These are phyloP conservation scores for Chrysomallon squamiferum DNA, from an alignment of 1,140 invertebrate genomes.

Conservation along the genomic window DNA sequence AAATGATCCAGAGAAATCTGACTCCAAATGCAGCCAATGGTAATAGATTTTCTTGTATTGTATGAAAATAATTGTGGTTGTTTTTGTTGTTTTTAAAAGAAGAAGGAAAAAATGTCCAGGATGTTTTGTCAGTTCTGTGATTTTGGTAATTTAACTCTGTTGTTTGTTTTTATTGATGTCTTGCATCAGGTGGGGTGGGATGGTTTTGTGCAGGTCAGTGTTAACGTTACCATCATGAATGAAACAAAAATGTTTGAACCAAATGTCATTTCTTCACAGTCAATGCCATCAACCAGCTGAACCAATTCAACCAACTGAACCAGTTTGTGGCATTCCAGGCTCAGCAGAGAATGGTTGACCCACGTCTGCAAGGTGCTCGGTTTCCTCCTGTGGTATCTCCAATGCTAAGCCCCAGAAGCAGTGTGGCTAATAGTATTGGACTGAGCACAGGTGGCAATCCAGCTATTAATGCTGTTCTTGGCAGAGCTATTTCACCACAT, in stretches of 20 bases:
- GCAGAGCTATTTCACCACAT: slow-evolving; percentile 26
- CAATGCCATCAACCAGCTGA: slow-evolving; percentile 38
- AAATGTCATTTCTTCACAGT: slow-evolving; percentile 21
- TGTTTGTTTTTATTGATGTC: too few relatives aligned
- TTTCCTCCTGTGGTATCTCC: slow-evolving; percentile 7
- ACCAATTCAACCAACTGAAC: slow-evolving; percentile 27
- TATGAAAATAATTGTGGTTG: too few relatives aligned
- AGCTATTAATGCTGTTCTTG: slow-evolving; percentile 10
- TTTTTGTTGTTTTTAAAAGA: too few relatives aligned
- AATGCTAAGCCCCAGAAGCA: slow-evolving; percentile 9
- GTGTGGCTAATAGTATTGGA: slow-evolving; percentile 2
- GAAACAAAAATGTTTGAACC: too few relatives aligned
- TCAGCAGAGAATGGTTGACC: slow-evolving; percentile 44
- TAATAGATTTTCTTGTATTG: slow-evolving; percentile 5
- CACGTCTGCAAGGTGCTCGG: slow-evolving; percentile 40
- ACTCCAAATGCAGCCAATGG: slow-evolving; percentile 26
- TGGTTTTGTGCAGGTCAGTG: too few relatives aligned
- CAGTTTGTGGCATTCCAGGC: slow-evolving; percentile 5
- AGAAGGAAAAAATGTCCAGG: too few relatives aligned
- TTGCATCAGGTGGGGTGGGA: too few relatives aligned
- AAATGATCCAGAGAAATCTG: slow-evolving; percentile 38
- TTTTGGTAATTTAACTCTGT: too few relatives aligned
- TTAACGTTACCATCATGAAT: too few relatives aligned
- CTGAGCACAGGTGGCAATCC: not conserved
- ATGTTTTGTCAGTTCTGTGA: too few relatives aligned